Base-by-base conservation (phyloP, 2,797 vertebrate species). In the Mus minutoides region DNA sequence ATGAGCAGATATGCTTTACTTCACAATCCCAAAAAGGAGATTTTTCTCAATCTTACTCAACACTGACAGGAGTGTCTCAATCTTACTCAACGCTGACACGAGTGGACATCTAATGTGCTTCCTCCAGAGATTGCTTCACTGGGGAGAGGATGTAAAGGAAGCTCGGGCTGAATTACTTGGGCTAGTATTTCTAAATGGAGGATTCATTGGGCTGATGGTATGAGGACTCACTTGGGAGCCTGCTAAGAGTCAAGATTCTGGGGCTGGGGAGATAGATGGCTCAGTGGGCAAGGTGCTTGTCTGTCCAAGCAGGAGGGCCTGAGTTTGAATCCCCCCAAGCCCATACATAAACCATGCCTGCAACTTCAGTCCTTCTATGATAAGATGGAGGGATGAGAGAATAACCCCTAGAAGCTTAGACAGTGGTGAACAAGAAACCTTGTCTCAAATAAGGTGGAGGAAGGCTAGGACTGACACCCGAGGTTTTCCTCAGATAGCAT, bases 131-230 rank as follows among this genome's bases (percentile, higher is more conserved):
- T 17, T 87, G 40, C 54, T 86, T 87, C 67, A 40, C 13, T 31
- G 37, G 40, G 89, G 73, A 82, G 24, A 91, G 43, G 73, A 73
- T 29, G 78, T 54, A 60, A 60, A 52, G 54, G 90, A 78, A 93
- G 73, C 34, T 76, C 54, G 62, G 67, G 60, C 54, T 31, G n/a
- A 79, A 76, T 62, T 46, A 37, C 26, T 14, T 58, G 56, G 58
- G 62, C 71, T 87, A 29, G 16, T 71, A 52, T 89, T 87, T 92
- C 78, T 86, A n/a, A 31, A 75, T 92, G 86, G 58, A 75, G 40
- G 24, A 6, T 1, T 87, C 46, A 26, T 34, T 13, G 82, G 3
- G 24, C 24, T 37, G 40, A 37, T 49, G 22, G 24, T 37, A 19
- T 73, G 24, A 43, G 62, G 60, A 87, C 4, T 86, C 22, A n/a